Evolutionary conservation across 2,888 invertebrate species (phyloP).

Genomic region (Scaptomyza caliginosa): DNA sequence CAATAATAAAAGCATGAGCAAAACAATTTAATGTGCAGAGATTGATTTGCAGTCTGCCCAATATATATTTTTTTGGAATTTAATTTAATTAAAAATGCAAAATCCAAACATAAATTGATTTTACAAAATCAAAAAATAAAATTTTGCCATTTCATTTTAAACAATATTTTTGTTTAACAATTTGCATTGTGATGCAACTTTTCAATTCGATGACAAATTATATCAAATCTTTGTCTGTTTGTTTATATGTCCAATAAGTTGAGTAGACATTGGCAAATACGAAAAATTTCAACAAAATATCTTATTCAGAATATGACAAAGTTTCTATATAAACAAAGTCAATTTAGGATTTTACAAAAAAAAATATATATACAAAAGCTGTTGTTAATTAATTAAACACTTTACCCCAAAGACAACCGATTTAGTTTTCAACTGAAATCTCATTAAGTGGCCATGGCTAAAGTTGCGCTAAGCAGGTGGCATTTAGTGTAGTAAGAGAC

Average conservation of each 20-base stretch:
- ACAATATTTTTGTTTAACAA: not conserved
- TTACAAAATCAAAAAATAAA: not conserved
- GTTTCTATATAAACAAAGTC: slow-evolving; percentile 12
- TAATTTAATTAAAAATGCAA: slow-evolving; percentile 20
- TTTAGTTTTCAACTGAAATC: slow-evolving; percentile 67
- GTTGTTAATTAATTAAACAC: slow-evolving; percentile 76
- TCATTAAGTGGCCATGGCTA: slow-evolving; percentile 59
- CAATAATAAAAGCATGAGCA: not conserved
- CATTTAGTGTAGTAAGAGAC: slow-evolving; percentile 30
- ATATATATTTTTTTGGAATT: slow-evolving; percentile 7
- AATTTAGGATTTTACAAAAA: not conserved
- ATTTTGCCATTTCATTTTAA: slow-evolving; percentile 14
- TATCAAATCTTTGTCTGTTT: too few species aligned
- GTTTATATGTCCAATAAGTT: slow-evolving; percentile 6
- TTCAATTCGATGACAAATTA: slow-evolving; percentile 11
- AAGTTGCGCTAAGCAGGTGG: slow-evolving; percentile 51
- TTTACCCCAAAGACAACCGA: slow-evolving; percentile 59
- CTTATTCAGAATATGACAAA: slow-evolving; percentile 16
- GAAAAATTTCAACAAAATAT: slow-evolving; percentile 27
- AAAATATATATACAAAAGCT: slow-evolving; percentile 30
- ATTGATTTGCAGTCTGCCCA: slow-evolving; percentile 24
- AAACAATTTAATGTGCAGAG: not conserved
- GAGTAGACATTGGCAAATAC: not conserved
- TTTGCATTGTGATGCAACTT: slow-evolving; percentile 6
- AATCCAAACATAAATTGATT: slow-evolving; percentile 8